Evolutionary conservation across 1,140 invertebrate genomes (phyloP), one percentile per base, ranked within the genome.

Genomic region (Drosophila yakuba): DNA sequence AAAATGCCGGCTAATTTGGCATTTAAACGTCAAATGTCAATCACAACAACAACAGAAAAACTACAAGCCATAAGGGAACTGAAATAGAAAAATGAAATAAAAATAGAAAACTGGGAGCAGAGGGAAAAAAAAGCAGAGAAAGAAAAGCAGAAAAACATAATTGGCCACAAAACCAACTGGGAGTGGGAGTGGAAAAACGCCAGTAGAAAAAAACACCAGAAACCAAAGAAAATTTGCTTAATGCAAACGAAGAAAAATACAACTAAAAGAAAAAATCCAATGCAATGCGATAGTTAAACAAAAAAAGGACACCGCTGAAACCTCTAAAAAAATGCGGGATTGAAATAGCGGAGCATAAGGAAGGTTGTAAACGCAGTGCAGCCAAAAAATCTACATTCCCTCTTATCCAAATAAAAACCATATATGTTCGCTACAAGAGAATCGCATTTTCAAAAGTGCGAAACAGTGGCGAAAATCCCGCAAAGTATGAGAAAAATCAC

Each of bases 21-120:
- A 89, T 84, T 84, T 89, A 80, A 74, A 89, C 77, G 84, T 89
- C 84, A 89, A 89, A 89, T 80, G 84, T 89, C 84, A 89, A 84
- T 89, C 84, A 83, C 60, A 77, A 55, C 64, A 63, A 47, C 44
- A 62, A 74, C 14, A 52, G 44, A 43, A 81, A 63, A 47, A 44
- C 4, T 41, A 44, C 36, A n/a, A 43, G 12, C 25, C 58, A 28
- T 66, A 23, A 35, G 67, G 66, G 51, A 57, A 41, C 51, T 57
- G 64, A 17, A 28, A 69, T 35, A 35, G 45, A 25, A 41, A 45
- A 68, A 23, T 25, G 25, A 58, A 51, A 67, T 52, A 59, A 51
- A 54, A 61, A 66, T 41, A 48, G 47, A 45, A 80, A 57, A 52
- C 28, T 25, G 36, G 32, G 10, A 35, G 36, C 48, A 47, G 52